These are phyloP conservation scores for Teleogryllus occipitalis DNA, from an alignment of 1,140 invertebrate species.

Conservation along the genomic window DNA sequence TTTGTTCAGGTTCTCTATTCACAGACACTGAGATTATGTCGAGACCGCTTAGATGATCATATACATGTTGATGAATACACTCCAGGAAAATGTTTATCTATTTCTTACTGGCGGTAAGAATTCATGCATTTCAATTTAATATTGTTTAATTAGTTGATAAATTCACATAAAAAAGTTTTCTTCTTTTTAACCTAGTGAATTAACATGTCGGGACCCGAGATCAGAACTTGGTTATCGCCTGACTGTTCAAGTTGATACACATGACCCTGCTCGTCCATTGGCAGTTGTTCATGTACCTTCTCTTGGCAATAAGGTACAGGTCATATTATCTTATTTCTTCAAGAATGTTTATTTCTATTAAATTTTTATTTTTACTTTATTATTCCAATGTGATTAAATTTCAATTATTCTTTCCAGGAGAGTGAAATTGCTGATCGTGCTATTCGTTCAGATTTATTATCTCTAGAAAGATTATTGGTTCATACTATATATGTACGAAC, in stretches of 20 bases:
- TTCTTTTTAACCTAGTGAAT: slow-evolving; percentile 32
- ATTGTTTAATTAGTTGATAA: too few relatives aligned
- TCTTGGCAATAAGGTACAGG: slow-evolving; percentile 55
- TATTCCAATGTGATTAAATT: not conserved
- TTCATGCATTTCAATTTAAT: slow-evolving; percentile 15
- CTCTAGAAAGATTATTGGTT: slow-evolving; percentile 92
- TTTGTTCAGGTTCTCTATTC: slow-evolving; percentile 67
- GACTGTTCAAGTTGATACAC: slow-evolving; percentile 78
- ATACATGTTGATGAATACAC: slow-evolving; percentile 89
- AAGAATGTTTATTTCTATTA: slow-evolving; percentile 9
- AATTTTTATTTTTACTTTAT: slow-evolving; percentile 15
- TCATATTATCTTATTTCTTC: not conserved
- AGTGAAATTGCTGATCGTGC: slow-evolving; percentile 70
- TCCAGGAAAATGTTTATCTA: slow-evolving; percentile 75
- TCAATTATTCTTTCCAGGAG: slow-evolving; percentile 38
- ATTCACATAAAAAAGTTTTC: not conserved
- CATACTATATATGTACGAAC: slow-evolving; percentile 93
- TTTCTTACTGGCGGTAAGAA: slow-evolving; percentile 85
- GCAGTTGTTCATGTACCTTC: slow-evolving; percentile 82
- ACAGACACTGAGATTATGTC: slow-evolving; percentile 79
- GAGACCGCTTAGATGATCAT: slow-evolving; percentile 81
- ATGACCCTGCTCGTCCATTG: slow-evolving; percentile 70
- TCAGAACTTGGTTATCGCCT: slow-evolving; percentile 80
- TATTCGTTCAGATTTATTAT: slow-evolving; percentile 77
- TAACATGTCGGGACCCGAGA: slow-evolving; percentile 57